A percentile compares a stretch with the other conserved stretches of the same genome.
phyloP scores from a whole-genome alignment of 2,888 invertebrate species.

The Dryomyza anilis region DNA sequence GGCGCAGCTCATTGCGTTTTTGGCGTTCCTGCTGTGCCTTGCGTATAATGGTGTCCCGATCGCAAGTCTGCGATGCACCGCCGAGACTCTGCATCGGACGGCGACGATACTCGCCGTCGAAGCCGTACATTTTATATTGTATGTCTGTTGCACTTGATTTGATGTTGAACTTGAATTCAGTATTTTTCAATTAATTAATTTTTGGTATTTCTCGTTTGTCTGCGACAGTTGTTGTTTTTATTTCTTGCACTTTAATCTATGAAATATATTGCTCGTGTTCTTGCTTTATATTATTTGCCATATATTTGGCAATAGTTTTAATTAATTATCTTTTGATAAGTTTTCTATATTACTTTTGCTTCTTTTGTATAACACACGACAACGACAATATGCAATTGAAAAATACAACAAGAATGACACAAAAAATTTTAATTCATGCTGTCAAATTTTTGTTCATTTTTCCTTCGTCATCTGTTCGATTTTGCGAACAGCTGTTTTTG shows the following conservation, averaged over 20 bases:
- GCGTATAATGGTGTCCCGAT: conserved; percentile 69
- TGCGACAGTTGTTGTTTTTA: not conserved
- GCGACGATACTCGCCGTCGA: conserved; percentile 88
- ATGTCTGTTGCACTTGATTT: too few species aligned
- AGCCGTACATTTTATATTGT: conserved; percentile 74
- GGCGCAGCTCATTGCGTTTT: conserved; percentile 83
- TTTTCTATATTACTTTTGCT: not conserved
- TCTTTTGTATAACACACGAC: conserved; percentile 15
- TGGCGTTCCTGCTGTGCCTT: conserved; percentile 84
- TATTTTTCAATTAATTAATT: not conserved
- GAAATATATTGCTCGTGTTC: not conserved
- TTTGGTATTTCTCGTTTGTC: not conserved
- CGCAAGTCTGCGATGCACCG: conserved; percentile 78
- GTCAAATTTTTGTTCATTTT: conserved; percentile 7
- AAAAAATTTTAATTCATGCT: not conserved
- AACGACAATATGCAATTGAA: conserved; percentile 2
- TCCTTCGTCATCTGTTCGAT: conserved; percentile 8
- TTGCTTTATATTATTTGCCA: not conserved
- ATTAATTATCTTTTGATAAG: not conserved
- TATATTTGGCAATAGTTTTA: not conserved
- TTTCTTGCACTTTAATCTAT: not conserved
- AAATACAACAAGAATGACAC: conserved; percentile 13
- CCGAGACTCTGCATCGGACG: conserved; percentile 88
- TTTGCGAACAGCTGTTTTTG: conserved; percentile 9
- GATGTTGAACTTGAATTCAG: too few species aligned